Percentiles rank a stretch among this genome's conserved stretches.
Conservation (phyloP, 2,797 vertebrate genomes). For the Lepus townsendii region DNA sequence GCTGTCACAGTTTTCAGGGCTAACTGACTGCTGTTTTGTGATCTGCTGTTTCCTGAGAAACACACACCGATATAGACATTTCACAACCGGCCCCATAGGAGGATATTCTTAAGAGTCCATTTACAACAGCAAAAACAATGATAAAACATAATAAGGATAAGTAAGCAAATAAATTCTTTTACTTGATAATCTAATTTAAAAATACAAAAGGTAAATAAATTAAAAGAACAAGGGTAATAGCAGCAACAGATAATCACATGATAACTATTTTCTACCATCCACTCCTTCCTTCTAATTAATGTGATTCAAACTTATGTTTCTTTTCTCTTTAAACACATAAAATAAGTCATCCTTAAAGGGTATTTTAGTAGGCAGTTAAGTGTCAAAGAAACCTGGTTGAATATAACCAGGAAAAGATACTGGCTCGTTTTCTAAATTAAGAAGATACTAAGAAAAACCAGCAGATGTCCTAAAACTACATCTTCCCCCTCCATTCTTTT, state of each 20-base stretch:
- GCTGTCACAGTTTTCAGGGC: not conserved
- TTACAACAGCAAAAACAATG: not conserved
- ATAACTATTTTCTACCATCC: not conserved
- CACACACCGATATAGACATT: not conserved
- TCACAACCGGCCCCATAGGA: not conserved
- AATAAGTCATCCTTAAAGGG: not conserved
- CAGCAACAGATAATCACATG: not conserved
- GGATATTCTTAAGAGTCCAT: not conserved
- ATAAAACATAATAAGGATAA: not conserved
- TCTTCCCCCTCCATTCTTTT: not conserved
- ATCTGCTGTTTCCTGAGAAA: not conserved
- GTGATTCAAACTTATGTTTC: not conserved
- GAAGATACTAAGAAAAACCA: not conserved
- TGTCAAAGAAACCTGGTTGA: not conserved
- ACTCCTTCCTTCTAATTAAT: not conserved
- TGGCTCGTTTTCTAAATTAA: slow-evolving; percentile 5
- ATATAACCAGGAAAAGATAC: slow-evolving; percentile 39
- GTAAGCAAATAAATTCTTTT: not conserved
- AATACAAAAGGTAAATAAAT: not conserved
- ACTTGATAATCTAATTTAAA: not conserved
- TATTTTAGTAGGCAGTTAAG: slow-evolving; percentile 23
- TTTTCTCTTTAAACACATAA: not conserved
- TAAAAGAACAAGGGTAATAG: not conserved
- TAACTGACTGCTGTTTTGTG: not conserved
- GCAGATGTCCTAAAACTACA: not conserved